Evolutionary conservation across 2,888 invertebrate genomes (phyloP).

Genomic region (Uropetala carovei): DNA sequence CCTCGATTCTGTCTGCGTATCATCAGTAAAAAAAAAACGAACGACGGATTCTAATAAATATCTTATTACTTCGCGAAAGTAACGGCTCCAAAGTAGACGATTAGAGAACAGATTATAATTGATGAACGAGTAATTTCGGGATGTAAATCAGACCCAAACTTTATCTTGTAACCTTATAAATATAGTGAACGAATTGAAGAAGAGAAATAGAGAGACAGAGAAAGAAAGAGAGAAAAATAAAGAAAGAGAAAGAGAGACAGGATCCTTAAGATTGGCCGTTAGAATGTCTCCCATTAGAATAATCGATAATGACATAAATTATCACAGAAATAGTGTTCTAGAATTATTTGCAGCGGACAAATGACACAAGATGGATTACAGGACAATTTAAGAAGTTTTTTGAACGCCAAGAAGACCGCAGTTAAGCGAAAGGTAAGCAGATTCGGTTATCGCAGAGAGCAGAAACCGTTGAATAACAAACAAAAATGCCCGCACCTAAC

Average conservation of each 20-base stretch:
- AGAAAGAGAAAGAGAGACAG: no score
- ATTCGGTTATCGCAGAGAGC: neutral
- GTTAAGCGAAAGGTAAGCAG: neutral
- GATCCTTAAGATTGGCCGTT: neutral
- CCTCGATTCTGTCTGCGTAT: no score
- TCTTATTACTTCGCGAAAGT: no score
- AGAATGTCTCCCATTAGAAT: neutral
- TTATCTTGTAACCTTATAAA: neutral
- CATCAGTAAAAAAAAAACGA: no score
- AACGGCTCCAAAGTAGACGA: neutral
- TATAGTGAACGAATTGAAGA: neutral
- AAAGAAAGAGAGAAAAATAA: no score
- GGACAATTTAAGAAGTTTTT: neutral
- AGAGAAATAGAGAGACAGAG: no score
- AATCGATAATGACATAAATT: neutral
- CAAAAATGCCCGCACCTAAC: no score
- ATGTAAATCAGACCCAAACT: neutral
- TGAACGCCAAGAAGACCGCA: neutral
- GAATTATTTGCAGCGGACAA: neutral
- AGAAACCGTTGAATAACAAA: no score
- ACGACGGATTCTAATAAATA: no score
- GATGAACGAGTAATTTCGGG: neutral
- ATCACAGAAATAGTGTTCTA: neutral
- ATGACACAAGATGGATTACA: neutral
- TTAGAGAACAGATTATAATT: conserved; percentile 11